Conservation (phyloP, 2,888 invertebrate species). For the Desoria tigrina region DNA sequence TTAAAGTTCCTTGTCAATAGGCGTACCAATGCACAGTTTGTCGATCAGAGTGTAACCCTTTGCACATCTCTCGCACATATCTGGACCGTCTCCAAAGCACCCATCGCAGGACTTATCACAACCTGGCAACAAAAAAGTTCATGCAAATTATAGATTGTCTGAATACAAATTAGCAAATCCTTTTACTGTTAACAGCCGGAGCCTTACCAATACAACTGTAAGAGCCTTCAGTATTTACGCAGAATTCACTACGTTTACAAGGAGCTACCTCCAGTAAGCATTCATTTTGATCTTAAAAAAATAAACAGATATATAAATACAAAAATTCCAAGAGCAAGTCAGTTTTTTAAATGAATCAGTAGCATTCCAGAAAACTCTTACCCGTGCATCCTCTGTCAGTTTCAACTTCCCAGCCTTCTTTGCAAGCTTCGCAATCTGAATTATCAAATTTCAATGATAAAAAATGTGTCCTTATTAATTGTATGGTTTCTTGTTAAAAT, state of each 20-base stretch:
- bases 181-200: background rate
- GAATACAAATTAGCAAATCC: slow-evolving; percentile 3
- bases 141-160: slow-evolving; percentile 31
- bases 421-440: slow-evolving; percentile 66
- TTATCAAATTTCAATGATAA: background rate
- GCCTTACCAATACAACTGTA: slow-evolving; percentile 68
- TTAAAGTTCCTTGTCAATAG: background rate
- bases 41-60: slow-evolving; percentile 70
- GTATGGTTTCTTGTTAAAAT: background rate
- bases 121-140: too few relatives aligned
- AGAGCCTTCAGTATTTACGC: slow-evolving; percentile 84
- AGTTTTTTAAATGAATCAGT: too few relatives aligned
- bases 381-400: slow-evolving; percentile 74
- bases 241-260: slow-evolving; percentile 72
- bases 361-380: too few relatives aligned
- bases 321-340: too few relatives aligned
- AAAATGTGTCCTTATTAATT: background rate
- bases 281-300: slow-evolving; percentile 88
- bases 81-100: slow-evolving; percentile 86
- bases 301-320: too few relatives aligned
- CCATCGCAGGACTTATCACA: slow-evolving; percentile 83
- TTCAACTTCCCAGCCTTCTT: slow-evolving; percentile 72
- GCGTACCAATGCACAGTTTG: slow-evolving; percentile 74
- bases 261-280: slow-evolving; percentile 65
- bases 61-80: slow-evolving; percentile 83